Evolutionary conservation across 2,888 invertebrate species (phyloP).

Genomic region (Leucania comma): DNA sequence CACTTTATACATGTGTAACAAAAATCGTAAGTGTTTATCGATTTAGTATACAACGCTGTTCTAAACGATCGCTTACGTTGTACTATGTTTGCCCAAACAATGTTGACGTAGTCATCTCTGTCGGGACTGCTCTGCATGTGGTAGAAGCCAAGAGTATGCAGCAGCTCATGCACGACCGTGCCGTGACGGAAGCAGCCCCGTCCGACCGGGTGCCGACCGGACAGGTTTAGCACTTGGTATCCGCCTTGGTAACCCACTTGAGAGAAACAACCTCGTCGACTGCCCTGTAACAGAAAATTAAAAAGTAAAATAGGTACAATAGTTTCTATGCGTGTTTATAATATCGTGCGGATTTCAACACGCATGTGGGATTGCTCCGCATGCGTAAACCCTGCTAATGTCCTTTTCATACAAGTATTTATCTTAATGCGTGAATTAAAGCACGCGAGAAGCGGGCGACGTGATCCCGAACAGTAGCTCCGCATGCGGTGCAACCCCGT

Average conservation of each 20-base stretch:
- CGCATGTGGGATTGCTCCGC: too few species aligned
- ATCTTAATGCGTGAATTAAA: too few species aligned
- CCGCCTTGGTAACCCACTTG: constrained; percentile 88
- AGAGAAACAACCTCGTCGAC: constrained; percentile 87
- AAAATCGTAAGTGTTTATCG: constrained; percentile 28
- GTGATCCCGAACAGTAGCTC: too few species aligned
- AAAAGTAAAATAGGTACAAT: too few species aligned
- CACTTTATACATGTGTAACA: constrained; percentile 9
- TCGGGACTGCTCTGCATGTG: constrained; percentile 96
- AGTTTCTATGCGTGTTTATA: too few species aligned
- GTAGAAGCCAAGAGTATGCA: constrained; percentile 95
- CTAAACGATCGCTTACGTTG: constrained; percentile 82
- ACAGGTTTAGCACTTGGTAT: constrained; percentile 90
- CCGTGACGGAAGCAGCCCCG: constrained; percentile 92
- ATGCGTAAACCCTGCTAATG: too few species aligned
- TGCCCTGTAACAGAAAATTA: constrained; percentile 75
- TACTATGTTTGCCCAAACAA: constrained; percentile 93
- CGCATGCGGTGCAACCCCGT: too few species aligned
- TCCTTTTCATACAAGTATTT: too few species aligned
- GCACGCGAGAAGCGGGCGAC: too few species aligned
- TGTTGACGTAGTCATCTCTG: constrained; percentile 94
- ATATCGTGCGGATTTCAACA: too few species aligned
- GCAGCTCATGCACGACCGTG: constrained; percentile 94
- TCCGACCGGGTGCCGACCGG: constrained; percentile 88
- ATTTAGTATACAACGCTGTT: neutral